These are phyloP conservation scores for Acestrorhynchus altus DNA, from an alignment of 2,797 vertebrate species.

Conservation along the genomic window DNA sequence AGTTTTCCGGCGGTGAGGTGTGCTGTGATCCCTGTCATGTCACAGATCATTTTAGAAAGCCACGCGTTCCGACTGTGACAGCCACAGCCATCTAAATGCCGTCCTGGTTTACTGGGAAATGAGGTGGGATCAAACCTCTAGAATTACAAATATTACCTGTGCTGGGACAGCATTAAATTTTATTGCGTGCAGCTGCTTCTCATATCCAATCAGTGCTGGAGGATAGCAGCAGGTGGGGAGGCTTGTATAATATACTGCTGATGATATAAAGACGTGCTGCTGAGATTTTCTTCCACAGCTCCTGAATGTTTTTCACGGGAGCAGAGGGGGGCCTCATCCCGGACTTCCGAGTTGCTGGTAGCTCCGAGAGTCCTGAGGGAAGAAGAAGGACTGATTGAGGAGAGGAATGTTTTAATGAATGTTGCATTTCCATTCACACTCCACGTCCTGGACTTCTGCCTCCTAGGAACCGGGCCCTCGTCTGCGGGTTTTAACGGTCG, in stretches of 20 bases:
- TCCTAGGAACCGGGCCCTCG: background rate
- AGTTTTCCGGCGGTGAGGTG: background rate
- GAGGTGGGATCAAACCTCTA: conserved; percentile 69
- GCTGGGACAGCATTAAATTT: conserved; percentile 57
- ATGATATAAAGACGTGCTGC: conserved; percentile 43
- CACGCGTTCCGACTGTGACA: background rate
- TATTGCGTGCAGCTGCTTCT: conserved; percentile 75
- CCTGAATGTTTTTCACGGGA: conserved; percentile 1
- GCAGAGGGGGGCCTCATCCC: background rate
- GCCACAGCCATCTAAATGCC: conserved; percentile 32
- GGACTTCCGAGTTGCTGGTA: conserved; percentile 5
- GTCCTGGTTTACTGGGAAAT: conserved; percentile 35
- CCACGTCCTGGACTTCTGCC: background rate
- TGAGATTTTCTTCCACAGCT: conserved; percentile 43
- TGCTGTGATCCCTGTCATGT: background rate
- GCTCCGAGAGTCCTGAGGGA: conserved; percentile 7
- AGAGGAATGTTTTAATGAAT: background rate
- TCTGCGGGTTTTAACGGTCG: background rate
- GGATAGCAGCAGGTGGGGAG: conserved; percentile 74
- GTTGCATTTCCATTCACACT: background rate
- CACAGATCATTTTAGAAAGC: conserved; percentile 11
- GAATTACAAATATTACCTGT: conserved; percentile 63
- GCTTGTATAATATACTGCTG: conserved; percentile 60
- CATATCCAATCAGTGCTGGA: conserved; percentile 65
- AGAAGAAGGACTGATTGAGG: conserved; percentile 13